Evolutionary conservation across 2,797 vertebrate genomes (phyloP).

Genomic region (Poecilia wingei): DNA sequence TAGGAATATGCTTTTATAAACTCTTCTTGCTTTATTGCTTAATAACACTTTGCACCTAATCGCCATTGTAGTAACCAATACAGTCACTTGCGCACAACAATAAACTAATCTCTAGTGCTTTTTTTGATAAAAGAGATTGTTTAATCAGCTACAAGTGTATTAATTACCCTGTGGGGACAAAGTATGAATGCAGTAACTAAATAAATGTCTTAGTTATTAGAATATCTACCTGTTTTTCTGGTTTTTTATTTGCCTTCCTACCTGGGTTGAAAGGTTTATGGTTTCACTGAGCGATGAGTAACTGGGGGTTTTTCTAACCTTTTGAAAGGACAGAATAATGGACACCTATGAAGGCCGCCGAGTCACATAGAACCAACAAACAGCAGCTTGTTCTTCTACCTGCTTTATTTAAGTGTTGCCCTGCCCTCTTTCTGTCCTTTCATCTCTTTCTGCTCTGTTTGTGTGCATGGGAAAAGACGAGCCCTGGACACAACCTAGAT

Average conservation of each 20-base stretch:
- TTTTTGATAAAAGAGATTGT: background rate
- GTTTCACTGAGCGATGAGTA: slow-evolving; percentile 10
- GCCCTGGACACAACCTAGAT: slow-evolving; percentile 46
- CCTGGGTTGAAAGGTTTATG: background rate
- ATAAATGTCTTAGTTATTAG: background rate
- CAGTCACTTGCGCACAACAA: background rate
- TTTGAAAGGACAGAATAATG: background rate
- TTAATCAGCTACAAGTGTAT: background rate
- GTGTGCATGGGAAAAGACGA: slow-evolving; percentile 51
- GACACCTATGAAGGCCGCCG: slow-evolving; percentile 21
- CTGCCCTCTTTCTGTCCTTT: slow-evolving; percentile 46
- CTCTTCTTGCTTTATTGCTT: background rate
- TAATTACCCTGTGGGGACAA: background rate
- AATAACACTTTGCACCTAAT: background rate
- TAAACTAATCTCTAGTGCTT: background rate
- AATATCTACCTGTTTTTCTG: background rate
- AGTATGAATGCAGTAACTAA: background rate
- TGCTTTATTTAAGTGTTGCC: slow-evolving; percentile 55
- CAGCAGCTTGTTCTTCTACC: slow-evolving; percentile 48
- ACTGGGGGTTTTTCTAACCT: background rate
- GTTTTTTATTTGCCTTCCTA: background rate
- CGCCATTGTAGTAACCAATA: background rate
- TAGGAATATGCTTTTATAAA: no score
- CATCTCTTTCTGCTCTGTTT: slow-evolving; percentile 32
- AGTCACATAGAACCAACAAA: slow-evolving; percentile 43